A percentile compares a stretch with the other conserved stretches of the same genome.
These are phyloP conservation scores for Lacanobia oleracea DNA, from an alignment of 2,888 invertebrate species.

Conservation along the genomic window DNA sequence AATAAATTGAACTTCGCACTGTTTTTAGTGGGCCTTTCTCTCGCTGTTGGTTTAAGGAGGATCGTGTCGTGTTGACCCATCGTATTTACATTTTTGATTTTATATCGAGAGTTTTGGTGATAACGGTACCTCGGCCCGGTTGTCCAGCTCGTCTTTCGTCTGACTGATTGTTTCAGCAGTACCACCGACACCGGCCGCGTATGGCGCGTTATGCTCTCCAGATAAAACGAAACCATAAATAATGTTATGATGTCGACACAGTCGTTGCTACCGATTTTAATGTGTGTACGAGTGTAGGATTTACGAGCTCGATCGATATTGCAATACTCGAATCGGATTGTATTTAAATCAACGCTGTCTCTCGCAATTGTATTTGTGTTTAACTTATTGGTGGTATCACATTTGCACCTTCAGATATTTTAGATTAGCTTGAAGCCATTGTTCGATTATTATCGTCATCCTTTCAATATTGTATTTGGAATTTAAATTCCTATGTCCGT, in stretches of 20 bases:
- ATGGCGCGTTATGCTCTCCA: constrained; percentile 65
- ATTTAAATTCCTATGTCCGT: constrained; percentile 27
- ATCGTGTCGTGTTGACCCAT: constrained; percentile 78
- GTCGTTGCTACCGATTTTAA: constrained; percentile 78
- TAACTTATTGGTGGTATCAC: constrained; percentile 64
- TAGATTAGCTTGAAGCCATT: constrained; percentile 58
- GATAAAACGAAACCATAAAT: constrained; percentile 80
- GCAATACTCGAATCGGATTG: constrained; percentile 68
- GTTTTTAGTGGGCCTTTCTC: constrained; percentile 77
- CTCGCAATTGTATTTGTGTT: constrained; percentile 65
- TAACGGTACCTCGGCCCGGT: constrained; percentile 79
- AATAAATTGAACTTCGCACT: constrained; percentile 74
- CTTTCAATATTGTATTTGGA: constrained; percentile 31
- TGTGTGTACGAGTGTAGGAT: constrained; percentile 76
- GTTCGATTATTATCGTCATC: constrained; percentile 55
- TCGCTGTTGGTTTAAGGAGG: constrained; percentile 73
- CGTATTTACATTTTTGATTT: constrained; percentile 76
- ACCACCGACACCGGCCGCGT: constrained; percentile 55
- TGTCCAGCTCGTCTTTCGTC: constrained; percentile 61
- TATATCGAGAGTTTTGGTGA: constrained; percentile 70
- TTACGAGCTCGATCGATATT: constrained; percentile 77
- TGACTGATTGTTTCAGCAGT: constrained; percentile 65
- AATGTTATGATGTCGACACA: constrained; percentile 78
- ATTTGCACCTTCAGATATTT: constrained; percentile 59
- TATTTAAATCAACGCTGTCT: constrained; percentile 71